These are phyloP conservation scores for Mactromeris polynyma DNA, from an alignment of 2,888 invertebrate genomes.

Conservation along the genomic window DNA sequence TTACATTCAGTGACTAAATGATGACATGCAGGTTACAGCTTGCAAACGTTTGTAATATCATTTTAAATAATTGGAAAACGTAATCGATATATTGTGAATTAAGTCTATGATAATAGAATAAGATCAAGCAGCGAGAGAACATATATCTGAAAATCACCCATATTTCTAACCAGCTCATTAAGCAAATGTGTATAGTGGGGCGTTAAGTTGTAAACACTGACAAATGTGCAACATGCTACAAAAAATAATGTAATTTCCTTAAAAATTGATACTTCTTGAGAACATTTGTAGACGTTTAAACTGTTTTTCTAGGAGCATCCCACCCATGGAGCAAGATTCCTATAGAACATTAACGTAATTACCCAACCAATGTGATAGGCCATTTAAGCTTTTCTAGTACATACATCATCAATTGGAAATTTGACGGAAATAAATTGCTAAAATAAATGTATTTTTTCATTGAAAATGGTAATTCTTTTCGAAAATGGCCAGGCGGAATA, in stretches of 20 bases:
- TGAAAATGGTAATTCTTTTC: conserved; percentile 49
- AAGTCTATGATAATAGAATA: neutral
- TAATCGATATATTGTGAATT: neutral
- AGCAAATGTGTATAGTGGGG: conserved; percentile 40
- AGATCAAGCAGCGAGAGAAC: neutral
- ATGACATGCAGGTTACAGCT: neutral
- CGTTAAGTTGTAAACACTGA: conserved; percentile 46
- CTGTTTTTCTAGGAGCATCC: conserved; percentile 45
- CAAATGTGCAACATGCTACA: conserved; percentile 51
- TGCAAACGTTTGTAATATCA: neutral
- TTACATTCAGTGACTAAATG: neutral
- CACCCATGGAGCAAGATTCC: conserved; percentile 65
- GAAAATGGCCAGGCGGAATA: conserved; percentile 48
- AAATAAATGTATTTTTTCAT: conserved; percentile 64
- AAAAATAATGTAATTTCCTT: conserved; percentile 47
- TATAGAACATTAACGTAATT: conserved; percentile 67
- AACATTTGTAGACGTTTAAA: conserved; percentile 45
- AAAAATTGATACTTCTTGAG: conserved; percentile 37
- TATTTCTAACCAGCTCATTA: conserved; percentile 46
- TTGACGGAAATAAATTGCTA: conserved; percentile 65
- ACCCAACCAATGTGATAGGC: conserved; percentile 59
- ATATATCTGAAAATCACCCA: conserved; percentile 14
- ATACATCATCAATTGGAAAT: conserved; percentile 65
- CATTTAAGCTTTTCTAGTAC: conserved; percentile 59
- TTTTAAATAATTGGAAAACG: conserved; percentile 3